Evolutionary conservation across 2,888 invertebrate genomes (phyloP).

Genomic region (Hirtodrosophila histrioides): DNA sequence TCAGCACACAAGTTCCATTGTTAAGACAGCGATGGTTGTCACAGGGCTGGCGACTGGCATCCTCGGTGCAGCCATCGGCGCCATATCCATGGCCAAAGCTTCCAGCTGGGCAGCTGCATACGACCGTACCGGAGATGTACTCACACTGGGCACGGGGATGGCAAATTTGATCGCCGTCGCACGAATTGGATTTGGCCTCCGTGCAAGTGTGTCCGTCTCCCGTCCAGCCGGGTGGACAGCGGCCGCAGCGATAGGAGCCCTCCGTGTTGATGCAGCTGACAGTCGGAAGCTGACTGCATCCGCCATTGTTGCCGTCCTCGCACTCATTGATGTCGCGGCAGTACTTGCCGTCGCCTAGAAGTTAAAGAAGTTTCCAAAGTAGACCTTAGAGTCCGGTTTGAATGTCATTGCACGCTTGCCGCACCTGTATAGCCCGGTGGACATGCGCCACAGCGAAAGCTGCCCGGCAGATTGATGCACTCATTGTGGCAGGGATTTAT

Average conservation of each 20-base stretch:
- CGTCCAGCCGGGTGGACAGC: constrained; percentile 94
- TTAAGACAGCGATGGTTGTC: constrained; percentile 86
- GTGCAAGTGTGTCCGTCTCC: constrained; percentile 92
- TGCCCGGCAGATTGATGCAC: constrained; percentile 96
- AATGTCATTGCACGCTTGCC: background rate
- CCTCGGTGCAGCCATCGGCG: constrained; percentile 88
- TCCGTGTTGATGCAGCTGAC: constrained; percentile 95
- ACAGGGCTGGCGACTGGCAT: constrained; percentile 84
- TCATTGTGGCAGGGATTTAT: constrained; percentile 91
- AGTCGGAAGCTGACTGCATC: constrained; percentile 92
- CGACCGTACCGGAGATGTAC: constrained; percentile 87
- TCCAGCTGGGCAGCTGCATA: constrained; percentile 92
- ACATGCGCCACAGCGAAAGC: constrained; percentile 94
- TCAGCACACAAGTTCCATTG: constrained; percentile 84
- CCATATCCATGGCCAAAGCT: constrained; percentile 94
- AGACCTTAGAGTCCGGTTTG: background rate
- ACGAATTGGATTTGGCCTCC: constrained; percentile 67
- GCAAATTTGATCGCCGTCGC: constrained; percentile 86
- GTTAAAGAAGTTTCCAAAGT: background rate
- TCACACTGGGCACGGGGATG: constrained; percentile 92
- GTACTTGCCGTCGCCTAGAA: constrained; percentile 89
- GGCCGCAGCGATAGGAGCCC: constrained; percentile 94
- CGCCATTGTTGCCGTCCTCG: constrained; percentile 90
- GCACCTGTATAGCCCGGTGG: constrained; percentile 91
- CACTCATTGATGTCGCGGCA: constrained; percentile 97